phyloP scores from a whole-genome alignment of 1,140 invertebrate species.

The Coelopa frigida region DNA sequence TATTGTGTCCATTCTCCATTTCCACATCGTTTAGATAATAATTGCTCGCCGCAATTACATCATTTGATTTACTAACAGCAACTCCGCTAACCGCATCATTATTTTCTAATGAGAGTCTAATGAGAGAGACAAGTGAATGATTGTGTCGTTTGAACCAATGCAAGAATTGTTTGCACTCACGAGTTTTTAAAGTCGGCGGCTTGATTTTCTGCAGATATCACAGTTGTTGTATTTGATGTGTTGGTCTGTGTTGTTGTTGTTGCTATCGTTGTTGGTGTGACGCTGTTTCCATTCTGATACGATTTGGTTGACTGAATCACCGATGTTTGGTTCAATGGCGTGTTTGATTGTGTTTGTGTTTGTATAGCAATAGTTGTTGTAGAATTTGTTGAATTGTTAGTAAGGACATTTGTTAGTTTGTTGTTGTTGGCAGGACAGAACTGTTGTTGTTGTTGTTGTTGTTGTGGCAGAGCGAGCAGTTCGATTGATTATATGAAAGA shows the following conservation, averaged over 20 bases:
- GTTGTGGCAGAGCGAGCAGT: conserved; percentile 10
- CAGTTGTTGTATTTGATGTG: conserved; percentile 47
- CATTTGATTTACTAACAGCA: conserved; percentile 13
- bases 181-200: no score
- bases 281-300: conserved; percentile 48
- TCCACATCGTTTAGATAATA: conserved; percentile 34
- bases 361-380: conserved; percentile 38
- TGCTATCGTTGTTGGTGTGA: no score
- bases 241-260: conserved; percentile 16
- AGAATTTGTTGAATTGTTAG: conserved; percentile 26
- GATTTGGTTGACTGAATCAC: conserved; percentile 68
- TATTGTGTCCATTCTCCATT: conserved; percentile 41
- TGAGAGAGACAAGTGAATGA: not conserved
- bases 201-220: conserved; percentile 46
- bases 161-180: no score
- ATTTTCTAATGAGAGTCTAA: not conserved
- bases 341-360: conserved; percentile 19
- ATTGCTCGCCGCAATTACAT: conserved; percentile 1
- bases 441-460: no score
- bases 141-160: no score
- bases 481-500: not conserved
- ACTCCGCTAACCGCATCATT: not conserved
- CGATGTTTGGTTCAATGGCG: conserved; percentile 54
- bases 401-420: not conserved
- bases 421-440: conserved; percentile 11